phyloP scores from a whole-genome alignment of 1,140 invertebrate genomes.

The Diachasma alloeum region DNA sequence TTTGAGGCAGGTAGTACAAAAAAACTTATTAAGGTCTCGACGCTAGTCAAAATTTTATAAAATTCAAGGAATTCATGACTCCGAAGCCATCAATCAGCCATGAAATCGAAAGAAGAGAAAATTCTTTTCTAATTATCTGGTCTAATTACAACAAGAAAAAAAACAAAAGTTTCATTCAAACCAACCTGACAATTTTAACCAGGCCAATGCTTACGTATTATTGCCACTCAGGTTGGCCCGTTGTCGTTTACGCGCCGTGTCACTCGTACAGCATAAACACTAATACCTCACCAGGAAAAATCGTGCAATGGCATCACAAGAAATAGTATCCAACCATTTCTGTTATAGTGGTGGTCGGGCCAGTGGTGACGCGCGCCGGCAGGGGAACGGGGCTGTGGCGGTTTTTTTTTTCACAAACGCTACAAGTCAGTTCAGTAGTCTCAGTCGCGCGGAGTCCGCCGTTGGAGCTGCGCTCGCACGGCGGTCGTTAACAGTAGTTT shows the following conservation, averaged over 20 bases:
- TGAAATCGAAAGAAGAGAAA: no score
- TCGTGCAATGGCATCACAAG: background rate
- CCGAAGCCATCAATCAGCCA: no score
- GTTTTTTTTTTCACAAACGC: slow-evolving; percentile 2
- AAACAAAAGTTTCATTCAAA: background rate
- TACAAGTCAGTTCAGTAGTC: slow-evolving; percentile 18
- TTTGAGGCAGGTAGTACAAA: no score
- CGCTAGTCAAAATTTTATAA: no score
- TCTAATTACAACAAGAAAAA: background rate
- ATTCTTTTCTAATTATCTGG: no score
- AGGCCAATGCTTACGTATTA: background rate
- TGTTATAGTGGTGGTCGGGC: background rate
- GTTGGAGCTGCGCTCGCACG: slow-evolving; percentile 34
- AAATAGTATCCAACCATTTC: background rate
- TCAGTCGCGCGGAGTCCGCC: slow-evolving; percentile 42
- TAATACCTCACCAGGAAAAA: background rate
- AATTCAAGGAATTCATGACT: no score
- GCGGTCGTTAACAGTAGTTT: slow-evolving; percentile 17
- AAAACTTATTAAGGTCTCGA: no score
- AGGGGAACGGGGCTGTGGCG: background rate
- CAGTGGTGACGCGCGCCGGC: background rate
- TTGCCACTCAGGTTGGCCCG: background rate
- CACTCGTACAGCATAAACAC: background rate
- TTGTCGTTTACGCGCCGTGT: background rate
- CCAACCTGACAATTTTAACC: no score